Percentiles rank a stretch among this genome's conserved stretches.
These are phyloP conservation scores for Podilymbus podiceps DNA, from an alignment of 2,113 vertebrate species.

Conservation along the genomic window DNA sequence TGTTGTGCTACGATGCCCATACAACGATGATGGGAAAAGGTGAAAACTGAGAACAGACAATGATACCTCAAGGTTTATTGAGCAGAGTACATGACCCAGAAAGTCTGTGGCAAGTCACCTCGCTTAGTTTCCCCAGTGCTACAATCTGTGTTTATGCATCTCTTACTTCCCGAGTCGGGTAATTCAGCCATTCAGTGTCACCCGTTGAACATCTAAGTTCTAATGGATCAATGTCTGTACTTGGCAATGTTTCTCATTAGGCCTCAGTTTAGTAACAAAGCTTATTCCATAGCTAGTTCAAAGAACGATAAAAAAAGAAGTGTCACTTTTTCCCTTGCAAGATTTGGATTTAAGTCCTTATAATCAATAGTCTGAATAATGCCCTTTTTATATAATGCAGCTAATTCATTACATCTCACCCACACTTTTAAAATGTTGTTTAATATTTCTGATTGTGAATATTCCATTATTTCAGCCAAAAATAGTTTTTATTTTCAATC, in stretches of 20 bases:
- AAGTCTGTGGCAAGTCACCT: not conserved
- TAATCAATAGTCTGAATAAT: not conserved
- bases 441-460: slow-evolving; percentile 25
- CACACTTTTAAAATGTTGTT: slow-evolving; percentile 20
- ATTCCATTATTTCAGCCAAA: slow-evolving; percentile 25
- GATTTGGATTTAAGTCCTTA: not conserved
- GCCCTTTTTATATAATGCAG: not conserved
- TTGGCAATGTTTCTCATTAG: not conserved
- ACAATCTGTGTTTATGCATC: accelerated
- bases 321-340: not conserved
- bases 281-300: not conserved
- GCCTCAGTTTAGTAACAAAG: not conserved
- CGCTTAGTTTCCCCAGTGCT: not conserved
- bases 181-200: not conserved
- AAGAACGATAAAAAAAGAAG: not conserved
- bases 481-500: slow-evolving; percentile 23
- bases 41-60: not conserved
- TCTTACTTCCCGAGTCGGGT: accelerated
- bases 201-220: not conserved
- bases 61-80: not conserved
- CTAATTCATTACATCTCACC: slow-evolving; percentile 23
- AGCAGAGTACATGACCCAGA: not conserved
- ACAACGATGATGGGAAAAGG: not conserved
- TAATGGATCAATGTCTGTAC: not conserved
- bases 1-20: not conserved